phyloP scores from a whole-genome alignment of 2,797 vertebrate genomes.

The Ceryle rudis region DNA sequence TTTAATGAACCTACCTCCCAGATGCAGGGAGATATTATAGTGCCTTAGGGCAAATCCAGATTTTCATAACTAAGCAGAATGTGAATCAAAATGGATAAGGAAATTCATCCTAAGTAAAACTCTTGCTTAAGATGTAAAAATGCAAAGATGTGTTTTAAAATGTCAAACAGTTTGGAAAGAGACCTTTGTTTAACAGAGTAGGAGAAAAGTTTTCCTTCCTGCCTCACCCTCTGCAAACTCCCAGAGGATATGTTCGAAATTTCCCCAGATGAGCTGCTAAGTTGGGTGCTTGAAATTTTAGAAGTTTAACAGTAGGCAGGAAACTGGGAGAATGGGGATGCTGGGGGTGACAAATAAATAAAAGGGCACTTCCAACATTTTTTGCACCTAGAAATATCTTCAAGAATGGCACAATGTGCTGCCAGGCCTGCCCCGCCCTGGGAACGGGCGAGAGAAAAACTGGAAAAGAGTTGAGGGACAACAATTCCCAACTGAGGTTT shows the following conservation, averaged over 20 bases:
- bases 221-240: not conserved
- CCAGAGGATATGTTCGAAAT: not conserved
- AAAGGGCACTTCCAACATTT: not conserved
- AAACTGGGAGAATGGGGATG: not conserved
- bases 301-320: not conserved
- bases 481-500: not conserved
- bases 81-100: constrained; percentile 36
- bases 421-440: not conserved
- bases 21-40: not conserved
- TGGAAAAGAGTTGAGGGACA: not conserved
- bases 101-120: constrained; percentile 42
- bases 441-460: accelerated
- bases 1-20: constrained; percentile 43
- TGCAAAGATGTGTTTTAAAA: not conserved
- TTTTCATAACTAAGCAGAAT: constrained; percentile 36
- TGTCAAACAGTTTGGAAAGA: not conserved
- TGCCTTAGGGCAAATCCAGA: constrained; percentile 40
- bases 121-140: constrained; percentile 27
- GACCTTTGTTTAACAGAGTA: not conserved
- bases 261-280: not conserved
- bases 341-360: not conserved
- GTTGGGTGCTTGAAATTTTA: not conserved
- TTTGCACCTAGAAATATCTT: not conserved
- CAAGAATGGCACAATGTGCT: not conserved
- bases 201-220: not conserved